phyloP scores from a whole-genome alignment of 2,797 vertebrate genomes.

The Varecia variegata region DNA sequence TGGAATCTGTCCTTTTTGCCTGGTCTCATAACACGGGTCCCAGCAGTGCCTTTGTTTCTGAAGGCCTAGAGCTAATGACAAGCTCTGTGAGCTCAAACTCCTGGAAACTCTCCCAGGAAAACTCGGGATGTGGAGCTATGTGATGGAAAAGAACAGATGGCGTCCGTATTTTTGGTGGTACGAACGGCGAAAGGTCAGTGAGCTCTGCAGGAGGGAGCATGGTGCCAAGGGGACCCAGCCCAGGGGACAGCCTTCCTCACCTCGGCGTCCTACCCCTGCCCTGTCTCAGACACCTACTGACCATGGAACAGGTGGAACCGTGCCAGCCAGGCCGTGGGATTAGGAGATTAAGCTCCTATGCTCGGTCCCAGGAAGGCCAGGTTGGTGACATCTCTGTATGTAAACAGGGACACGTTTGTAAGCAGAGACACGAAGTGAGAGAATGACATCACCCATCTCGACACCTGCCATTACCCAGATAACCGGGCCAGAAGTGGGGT shows the following conservation, averaged over 20 bases:
- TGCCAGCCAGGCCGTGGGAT: neutral
- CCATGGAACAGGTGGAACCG: neutral
- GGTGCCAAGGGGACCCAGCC: neutral
- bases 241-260: neutral
- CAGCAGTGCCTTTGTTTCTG: neutral
- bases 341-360: neutral
- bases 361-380: neutral
- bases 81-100: neutral
- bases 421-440: neutral
- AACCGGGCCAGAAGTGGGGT: neutral
- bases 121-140: neutral
- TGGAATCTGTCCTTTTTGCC: neutral
- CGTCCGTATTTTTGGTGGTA: neutral
- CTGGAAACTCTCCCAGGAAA: constrained; percentile 26
- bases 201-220: neutral
- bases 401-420: neutral
- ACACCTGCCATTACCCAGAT: neutral
- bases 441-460: neutral
- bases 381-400: neutral
- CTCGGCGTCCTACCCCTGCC: neutral
- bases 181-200: neutral
- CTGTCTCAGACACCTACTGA: neutral
- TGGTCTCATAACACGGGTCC: neutral
- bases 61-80: neutral
- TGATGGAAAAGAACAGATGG: constrained; percentile 11